Conservation (phyloP, 2,113 vertebrate genomes). For the Pantherophis guttatus region DNA sequence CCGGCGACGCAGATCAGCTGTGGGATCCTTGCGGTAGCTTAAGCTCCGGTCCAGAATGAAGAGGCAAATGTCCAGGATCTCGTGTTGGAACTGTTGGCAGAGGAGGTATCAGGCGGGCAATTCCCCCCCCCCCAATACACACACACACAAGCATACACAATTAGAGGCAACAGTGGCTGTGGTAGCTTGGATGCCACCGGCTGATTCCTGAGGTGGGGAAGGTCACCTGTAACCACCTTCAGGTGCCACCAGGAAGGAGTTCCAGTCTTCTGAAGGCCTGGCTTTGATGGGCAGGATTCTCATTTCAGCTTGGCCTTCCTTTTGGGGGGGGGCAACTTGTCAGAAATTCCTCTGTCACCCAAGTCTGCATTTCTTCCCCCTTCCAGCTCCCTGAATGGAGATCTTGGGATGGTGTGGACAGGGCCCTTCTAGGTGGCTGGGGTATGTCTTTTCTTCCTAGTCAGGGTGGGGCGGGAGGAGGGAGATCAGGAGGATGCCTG, state of each 20-base stretch:
- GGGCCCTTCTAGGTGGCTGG: not conserved
- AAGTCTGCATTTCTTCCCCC: not conserved
- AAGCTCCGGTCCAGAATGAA: constrained; percentile 70
- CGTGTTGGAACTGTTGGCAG: constrained; percentile 70
- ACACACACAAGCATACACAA: not conserved
- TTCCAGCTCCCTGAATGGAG: not conserved
- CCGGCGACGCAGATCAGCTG: constrained; percentile 64
- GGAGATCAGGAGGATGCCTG: too few relatives aligned
- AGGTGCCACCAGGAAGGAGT: not conserved
- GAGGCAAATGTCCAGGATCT: constrained; percentile 69
- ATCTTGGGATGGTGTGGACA: not conserved
- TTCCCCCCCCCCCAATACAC: not conserved
- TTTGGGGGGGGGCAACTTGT: not conserved
- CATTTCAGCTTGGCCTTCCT: not conserved
- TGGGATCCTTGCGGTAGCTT: constrained; percentile 64
- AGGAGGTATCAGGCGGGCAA: not conserved
- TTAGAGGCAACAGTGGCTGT: not conserved
- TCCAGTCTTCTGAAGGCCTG: not conserved
- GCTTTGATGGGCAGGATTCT: not conserved
- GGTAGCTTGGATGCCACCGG: not conserved
- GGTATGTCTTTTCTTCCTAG: not conserved
- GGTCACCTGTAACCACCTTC: too few relatives aligned
- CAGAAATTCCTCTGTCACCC: not conserved
- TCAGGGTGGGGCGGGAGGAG: too few relatives aligned
- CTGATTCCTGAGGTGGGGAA: not conserved